These are phyloP conservation scores for Calameuta filiformis DNA, from an alignment of 2,888 invertebrate genomes.

Conservation along the genomic window DNA sequence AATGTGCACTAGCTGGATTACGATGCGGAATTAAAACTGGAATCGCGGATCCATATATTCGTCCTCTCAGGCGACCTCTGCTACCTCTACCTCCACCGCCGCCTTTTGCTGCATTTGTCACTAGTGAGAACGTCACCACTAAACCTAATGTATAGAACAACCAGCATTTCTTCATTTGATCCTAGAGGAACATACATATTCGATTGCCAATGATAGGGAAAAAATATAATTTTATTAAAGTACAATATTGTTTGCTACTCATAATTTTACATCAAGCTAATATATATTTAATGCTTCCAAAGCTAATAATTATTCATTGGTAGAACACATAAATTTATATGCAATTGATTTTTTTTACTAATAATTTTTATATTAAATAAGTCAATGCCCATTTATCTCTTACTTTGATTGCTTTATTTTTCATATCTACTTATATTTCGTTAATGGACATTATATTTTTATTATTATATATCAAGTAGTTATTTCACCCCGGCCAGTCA, in stretches of 20 bases:
- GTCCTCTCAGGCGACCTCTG: slow-evolving; percentile 62
- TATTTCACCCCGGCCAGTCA: not conserved
- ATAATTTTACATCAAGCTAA: not conserved
- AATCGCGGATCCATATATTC: slow-evolving; percentile 68
- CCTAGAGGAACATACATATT: slow-evolving; percentile 8
- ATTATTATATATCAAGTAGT: not conserved
- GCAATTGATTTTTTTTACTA: not conserved
- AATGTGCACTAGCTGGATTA: slow-evolving; percentile 71
- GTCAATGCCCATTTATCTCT: not conserved
- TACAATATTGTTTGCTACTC: not conserved
- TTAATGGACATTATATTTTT: too few relatives aligned
- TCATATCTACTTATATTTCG: not conserved
- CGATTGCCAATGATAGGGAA: not conserved
- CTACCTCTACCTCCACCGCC: slow-evolving; percentile 48
- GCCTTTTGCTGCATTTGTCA: slow-evolving; percentile 44
- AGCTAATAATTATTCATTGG: not conserved
- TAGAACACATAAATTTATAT: not conserved
- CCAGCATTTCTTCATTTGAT: slow-evolving; percentile 44
- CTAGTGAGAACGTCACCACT: slow-evolving; percentile 37
- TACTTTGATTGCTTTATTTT: not conserved
- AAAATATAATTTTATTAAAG: not conserved
- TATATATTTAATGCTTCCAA: not conserved
- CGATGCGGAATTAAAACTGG: slow-evolving; percentile 71
- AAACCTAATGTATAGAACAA: slow-evolving; percentile 36
- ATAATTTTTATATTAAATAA: not conserved